These are phyloP conservation scores for Argopecten irradians DNA, from an alignment of 1,140 invertebrate genomes.

Conservation along the genomic window DNA sequence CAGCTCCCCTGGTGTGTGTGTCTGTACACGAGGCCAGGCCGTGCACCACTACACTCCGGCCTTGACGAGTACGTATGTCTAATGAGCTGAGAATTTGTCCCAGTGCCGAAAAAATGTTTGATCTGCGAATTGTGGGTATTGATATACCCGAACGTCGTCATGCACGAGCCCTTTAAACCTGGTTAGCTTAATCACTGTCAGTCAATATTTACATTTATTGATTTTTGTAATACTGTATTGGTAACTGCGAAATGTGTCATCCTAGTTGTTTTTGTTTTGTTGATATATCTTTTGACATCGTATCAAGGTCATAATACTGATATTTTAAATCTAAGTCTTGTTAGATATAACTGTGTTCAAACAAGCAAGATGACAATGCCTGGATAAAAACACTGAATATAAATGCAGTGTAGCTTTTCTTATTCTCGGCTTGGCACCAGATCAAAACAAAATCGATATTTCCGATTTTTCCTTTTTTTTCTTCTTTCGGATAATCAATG, in stretches of 20 bases:
- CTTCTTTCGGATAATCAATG: background rate
- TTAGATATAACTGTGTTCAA: background rate
- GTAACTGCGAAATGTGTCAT: too few relatives aligned
- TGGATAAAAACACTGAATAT: background rate
- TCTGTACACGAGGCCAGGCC: background rate
- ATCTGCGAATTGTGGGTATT: background rate
- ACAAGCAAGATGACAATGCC: background rate
- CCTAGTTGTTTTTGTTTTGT: too few relatives aligned
- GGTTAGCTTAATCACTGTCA: background rate
- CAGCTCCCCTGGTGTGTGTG: background rate
- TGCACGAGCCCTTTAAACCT: background rate
- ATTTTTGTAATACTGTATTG: background rate
- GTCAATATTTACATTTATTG: background rate
- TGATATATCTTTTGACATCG: too few relatives aligned
- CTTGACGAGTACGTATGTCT: background rate
- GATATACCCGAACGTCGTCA: background rate
- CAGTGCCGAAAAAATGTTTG: conserved; percentile 20
- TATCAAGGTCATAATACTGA: too few relatives aligned
- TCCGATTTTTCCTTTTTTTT: background rate
- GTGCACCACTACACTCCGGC: background rate
- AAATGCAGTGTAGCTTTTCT: background rate
- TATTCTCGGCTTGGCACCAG: background rate
- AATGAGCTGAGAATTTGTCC: background rate
- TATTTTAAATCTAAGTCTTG: background rate
- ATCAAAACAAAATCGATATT: background rate